These are phyloP conservation scores for Xiphophorus birchmanni DNA, from an alignment of 2,797 vertebrate genomes.

Conservation along the genomic window DNA sequence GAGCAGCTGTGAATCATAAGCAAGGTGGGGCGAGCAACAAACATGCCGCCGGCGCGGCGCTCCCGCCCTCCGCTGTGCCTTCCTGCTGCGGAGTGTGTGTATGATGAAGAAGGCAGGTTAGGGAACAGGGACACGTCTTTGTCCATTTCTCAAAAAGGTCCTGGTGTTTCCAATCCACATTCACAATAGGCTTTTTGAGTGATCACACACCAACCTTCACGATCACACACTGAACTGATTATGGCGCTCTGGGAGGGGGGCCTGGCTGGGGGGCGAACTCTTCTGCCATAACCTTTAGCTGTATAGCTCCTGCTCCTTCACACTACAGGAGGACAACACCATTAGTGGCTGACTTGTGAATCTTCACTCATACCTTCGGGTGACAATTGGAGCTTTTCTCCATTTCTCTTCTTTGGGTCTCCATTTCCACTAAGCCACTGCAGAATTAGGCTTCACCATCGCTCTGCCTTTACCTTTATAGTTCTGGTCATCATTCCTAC, in stretches of 20 bases:
- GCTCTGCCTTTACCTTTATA: not conserved
- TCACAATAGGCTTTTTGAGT: constrained; percentile 67
- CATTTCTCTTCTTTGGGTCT: constrained; percentile 10
- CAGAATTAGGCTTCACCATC: constrained; percentile 12
- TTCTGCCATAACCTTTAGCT: constrained; percentile 57
- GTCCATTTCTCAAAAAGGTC: constrained; percentile 68
- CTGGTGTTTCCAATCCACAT: constrained; percentile 73
- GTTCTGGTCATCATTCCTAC: not conserved
- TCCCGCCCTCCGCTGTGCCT: constrained; percentile 17
- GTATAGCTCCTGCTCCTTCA: constrained; percentile 25
- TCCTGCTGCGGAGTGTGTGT: constrained; percentile 43
- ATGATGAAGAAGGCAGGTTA: constrained; percentile 52
- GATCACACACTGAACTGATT: constrained; percentile 68
- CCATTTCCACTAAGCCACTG: not conserved
- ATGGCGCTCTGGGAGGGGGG: constrained; percentile 42
- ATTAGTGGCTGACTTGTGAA: constrained; percentile 41
- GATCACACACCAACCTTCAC: constrained; percentile 64
- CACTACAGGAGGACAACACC: constrained; percentile 29
- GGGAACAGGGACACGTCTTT: constrained; percentile 51
- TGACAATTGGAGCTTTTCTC: not conserved
- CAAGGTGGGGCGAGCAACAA: constrained; percentile 53
- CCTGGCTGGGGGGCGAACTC: constrained; percentile 43
- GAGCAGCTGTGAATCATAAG: constrained; percentile 57
- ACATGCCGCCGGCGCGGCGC: constrained; percentile 27
- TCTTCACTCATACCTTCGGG: constrained; percentile 25